A percentile compares a stretch with the other conserved stretches of the same genome.
phyloP scores from a whole-genome alignment of 92 coral and sea anemone species.

The Galaxea fascicularis region DNA sequence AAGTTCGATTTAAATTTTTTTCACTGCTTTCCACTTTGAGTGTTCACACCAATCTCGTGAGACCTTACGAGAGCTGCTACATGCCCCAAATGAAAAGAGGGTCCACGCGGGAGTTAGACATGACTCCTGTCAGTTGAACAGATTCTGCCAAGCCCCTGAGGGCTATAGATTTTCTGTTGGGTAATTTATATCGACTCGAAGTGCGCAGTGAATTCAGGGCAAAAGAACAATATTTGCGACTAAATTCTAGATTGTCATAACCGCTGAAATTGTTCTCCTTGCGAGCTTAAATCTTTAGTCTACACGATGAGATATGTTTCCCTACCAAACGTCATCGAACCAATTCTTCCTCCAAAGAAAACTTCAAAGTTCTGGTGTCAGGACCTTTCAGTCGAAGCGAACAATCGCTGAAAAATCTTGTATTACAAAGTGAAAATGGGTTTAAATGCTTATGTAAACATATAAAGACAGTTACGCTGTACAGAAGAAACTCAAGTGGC shows the following conservation, averaged over 20 bases:
- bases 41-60: no score
- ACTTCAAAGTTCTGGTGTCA: not conserved
- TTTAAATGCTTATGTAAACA: not conserved
- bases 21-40: no score
- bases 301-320: not conserved
- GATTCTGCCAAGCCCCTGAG: no score
- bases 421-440: not conserved
- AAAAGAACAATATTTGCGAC: not conserved
- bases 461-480: not conserved
- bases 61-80: no score
- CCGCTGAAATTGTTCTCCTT: not conserved
- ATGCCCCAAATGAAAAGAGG: no score
- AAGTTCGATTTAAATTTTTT: no score
- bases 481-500: not conserved
- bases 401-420: not conserved
- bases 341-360: not conserved
- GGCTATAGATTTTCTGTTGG: not conserved
- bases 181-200: not conserved
- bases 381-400: not conserved
- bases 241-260: not conserved
- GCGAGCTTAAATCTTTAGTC: not conserved
- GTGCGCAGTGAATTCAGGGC: not conserved
- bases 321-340: not conserved
- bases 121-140: no score
- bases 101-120: no score